These are phyloP conservation scores for Tachysurus vachellii DNA, from an alignment of 2,113 vertebrate genomes.

Conservation along the genomic window DNA sequence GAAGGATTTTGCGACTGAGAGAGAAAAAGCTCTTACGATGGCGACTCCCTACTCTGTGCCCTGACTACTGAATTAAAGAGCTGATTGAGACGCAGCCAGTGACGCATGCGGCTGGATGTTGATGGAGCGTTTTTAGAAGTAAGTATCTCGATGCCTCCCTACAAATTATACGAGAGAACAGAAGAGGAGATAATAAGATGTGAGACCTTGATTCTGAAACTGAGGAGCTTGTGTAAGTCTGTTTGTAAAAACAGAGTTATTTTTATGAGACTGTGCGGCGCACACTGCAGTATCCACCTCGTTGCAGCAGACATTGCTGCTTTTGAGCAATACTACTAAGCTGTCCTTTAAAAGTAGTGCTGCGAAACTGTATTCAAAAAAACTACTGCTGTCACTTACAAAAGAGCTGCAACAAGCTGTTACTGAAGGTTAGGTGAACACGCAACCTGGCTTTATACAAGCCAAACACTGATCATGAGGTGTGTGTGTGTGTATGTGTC, in stretches of 20 bases:
- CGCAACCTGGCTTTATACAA: slow-evolving; percentile 18
- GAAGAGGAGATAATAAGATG: background rate
- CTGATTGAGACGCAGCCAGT: background rate
- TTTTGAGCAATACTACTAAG: background rate
- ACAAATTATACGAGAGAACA: background rate
- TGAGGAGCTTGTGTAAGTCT: background rate
- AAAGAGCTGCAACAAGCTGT: background rate
- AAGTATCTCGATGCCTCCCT: background rate
- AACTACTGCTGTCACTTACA: slow-evolving; percentile 2
- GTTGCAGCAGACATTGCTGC: background rate
- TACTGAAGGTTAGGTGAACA: slow-evolving; percentile 1
- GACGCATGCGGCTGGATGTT: background rate
- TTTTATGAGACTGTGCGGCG: background rate
- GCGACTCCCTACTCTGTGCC: too few species aligned
- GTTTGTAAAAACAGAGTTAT: background rate
- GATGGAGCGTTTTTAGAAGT: background rate
- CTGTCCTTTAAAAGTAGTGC: background rate
- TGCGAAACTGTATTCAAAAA: background rate
- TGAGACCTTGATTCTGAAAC: too few species aligned
- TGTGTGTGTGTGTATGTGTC: background rate
- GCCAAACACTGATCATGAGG: slow-evolving; percentile 21
- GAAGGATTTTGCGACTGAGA: too few species aligned
- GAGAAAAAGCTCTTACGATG: too few species aligned
- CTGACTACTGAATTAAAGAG: too few species aligned
- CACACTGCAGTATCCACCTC: slow-evolving; percentile 15